Evolutionary conservation across 2,113 vertebrate species (phyloP).

Genomic region (Sturnus vulgaris): DNA sequence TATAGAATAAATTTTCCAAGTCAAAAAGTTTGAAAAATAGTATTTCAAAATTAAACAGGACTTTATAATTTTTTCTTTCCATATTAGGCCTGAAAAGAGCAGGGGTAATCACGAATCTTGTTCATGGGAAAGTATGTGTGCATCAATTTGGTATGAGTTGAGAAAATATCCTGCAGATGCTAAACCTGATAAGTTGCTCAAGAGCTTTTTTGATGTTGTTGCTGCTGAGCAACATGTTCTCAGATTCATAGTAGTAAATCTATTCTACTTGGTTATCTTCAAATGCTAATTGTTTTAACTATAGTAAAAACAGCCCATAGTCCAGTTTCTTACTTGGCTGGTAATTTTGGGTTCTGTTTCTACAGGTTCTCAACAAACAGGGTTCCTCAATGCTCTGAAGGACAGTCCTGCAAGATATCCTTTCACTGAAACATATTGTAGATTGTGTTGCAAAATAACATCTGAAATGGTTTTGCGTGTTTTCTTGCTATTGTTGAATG

Average conservation of each 20-base stretch:
- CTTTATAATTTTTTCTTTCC: constrained; percentile 7
- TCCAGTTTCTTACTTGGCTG: not conserved
- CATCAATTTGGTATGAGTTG: constrained; percentile 47
- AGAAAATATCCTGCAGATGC: constrained; percentile 38
- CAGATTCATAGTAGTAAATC: not conserved
- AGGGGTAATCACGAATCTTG: constrained; percentile 9
- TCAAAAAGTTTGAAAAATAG: constrained; percentile 2
- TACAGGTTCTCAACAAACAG: constrained; percentile 84
- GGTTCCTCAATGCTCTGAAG: constrained; percentile 92
- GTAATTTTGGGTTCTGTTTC: constrained; percentile 62
- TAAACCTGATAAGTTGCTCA: not conserved
- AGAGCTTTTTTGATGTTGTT: not conserved
- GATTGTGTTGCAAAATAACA: not conserved
- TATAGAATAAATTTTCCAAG: not conserved
- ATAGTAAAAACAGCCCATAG: not conserved
- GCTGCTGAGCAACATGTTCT: not conserved
- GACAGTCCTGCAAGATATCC: constrained; percentile 99
- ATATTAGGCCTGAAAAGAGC: constrained; percentile 20
- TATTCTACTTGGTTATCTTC: not conserved
- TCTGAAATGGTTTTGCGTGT: not conserved
- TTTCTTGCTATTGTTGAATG: not conserved
- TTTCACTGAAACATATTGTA: constrained; percentile 66
- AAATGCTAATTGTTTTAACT: not conserved
- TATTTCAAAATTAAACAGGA: not conserved
- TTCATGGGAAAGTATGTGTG: constrained; percentile 16